Evolutionary conservation across 1,140 invertebrate genomes (phyloP).

Genomic region (Proales similis): DNA sequence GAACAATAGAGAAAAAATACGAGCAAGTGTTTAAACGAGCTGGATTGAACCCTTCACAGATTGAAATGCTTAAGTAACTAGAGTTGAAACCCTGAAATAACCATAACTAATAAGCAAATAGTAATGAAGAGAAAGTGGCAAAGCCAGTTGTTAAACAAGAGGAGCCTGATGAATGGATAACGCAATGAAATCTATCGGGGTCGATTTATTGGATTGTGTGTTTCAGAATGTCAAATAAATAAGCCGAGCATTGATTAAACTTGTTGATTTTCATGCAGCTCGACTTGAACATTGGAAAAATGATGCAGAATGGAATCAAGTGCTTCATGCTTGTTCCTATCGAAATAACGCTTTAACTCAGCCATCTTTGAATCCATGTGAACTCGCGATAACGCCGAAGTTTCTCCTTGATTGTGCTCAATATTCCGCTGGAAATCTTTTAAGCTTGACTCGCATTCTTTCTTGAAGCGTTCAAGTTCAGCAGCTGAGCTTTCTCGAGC

Average conservation of each 20-base stretch:
- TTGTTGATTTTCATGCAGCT: too few species aligned
- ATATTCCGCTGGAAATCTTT: constrained; percentile 1
- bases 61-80: not conserved
- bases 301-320: constrained; percentile 1
- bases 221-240: too few species aligned
- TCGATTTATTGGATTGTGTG: too few species aligned
- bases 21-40: constrained; percentile 22
- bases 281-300: constrained; percentile 7
- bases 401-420: not conserved
- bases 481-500: constrained; percentile 14
- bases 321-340: not conserved
- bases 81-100: not conserved
- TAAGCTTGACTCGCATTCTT: not conserved
- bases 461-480: constrained; percentile 19
- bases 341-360: not conserved
- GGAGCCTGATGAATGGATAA: constrained; percentile 21
- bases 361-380: not conserved
- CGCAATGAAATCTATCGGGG: constrained; percentile 11
- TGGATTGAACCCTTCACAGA: constrained; percentile 19
- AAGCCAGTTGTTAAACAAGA: not conserved
- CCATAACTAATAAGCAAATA: not conserved
- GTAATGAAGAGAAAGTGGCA: not conserved
- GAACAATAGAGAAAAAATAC: constrained; percentile 30
- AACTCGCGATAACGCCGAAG: not conserved
- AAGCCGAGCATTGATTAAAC: too few species aligned